Base-by-base conservation (phyloP, 2,797 vertebrate genomes). In the Oreochromis mossambicus region DNA sequence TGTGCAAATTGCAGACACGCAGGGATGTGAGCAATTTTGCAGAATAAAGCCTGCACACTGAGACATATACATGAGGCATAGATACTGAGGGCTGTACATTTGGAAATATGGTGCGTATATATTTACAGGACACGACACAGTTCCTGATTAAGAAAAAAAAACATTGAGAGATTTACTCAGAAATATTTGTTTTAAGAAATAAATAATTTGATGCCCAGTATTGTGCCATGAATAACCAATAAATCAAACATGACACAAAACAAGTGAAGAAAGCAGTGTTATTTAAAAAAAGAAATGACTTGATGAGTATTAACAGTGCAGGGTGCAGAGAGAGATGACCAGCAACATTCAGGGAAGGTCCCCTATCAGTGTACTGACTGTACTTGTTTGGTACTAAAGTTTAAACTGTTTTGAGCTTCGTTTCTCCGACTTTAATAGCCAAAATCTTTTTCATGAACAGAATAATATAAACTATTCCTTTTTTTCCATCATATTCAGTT, bases 1-100 rank as follows among this genome's bases (percentile, higher is more conserved):
- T 84, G 38, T 73, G 21, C 50, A 63, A 79, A 83, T 68, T 56
- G 81, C 66, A 88, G 55, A 77, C 56, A 80, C 3, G 4, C 19
- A 21, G 9, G 7, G 6, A 48, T 21, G 46, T 4, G 12, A 26
- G 79, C 14, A 61, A 8, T 84, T 82, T 86, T 80, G 21, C 78
- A 83, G 66, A 6, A n/a, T 54, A 4, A 73, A 51, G 19, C 1
- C 3, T 12, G 48, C 78, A 63, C 9, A 68, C 1, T 83, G 11
- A 43, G 17, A 51, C 32, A 15, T 36, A 24, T 4, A 1, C 3
- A 21, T 70, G 58, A 63, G 10, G 19, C 34, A 8, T 3, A n/a
- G 19, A 38, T n/a, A 5, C 58, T 63, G 58, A 38, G 34, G 34
- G 19, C 3, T 38, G 17, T n/a, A 36, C 19, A 34, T 61, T n/a